Percentiles rank a stretch among this genome's conserved stretches.
Evolutionary conservation across 2,888 invertebrate genomes (phyloP).

Genomic region (Hedya salicella): DNA sequence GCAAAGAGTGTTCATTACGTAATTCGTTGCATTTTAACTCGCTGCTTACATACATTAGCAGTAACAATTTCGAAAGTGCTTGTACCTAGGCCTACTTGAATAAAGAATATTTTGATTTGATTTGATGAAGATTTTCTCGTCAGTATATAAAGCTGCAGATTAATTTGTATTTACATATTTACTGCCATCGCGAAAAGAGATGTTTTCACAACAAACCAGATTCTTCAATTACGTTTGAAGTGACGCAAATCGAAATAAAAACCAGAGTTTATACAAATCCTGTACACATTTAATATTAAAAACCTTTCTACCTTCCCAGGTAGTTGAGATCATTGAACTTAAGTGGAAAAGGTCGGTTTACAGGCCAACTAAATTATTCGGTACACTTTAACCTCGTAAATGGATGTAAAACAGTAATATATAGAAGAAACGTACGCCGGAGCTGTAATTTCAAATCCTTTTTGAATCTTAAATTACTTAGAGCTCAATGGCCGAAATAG

Average conservation of each 20-base stretch:
- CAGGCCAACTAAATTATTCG: conserved; percentile 17
- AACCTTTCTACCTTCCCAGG: neutral
- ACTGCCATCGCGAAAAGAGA: no score
- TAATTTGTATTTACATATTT: no score
- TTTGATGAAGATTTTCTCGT: no score
- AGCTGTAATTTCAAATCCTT: neutral
- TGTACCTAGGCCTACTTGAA: no score
- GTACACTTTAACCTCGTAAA: neutral
- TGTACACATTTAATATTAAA: conserved; percentile 14
- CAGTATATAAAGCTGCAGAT: no score
- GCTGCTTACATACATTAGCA: no score
- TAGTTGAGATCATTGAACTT: conserved; percentile 12
- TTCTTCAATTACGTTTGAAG: no score
- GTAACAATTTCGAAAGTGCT: no score
- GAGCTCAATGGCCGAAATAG: neutral
- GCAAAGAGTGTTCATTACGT: no score
- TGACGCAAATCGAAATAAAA: neutral
- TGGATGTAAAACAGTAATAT: neutral
- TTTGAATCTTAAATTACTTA: conserved; percentile 6
- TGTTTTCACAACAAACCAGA: no score
- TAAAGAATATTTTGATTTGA: no score
- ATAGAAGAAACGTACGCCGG: neutral
- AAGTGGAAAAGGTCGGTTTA: conserved; percentile 17
- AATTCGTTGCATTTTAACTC: no score
- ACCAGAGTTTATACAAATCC: neutral